Evolutionary conservation across 2,797 vertebrate genomes (phyloP), one percentile per base, ranked within the genome.

Genomic region (Sebastiscus tertius): DNA sequence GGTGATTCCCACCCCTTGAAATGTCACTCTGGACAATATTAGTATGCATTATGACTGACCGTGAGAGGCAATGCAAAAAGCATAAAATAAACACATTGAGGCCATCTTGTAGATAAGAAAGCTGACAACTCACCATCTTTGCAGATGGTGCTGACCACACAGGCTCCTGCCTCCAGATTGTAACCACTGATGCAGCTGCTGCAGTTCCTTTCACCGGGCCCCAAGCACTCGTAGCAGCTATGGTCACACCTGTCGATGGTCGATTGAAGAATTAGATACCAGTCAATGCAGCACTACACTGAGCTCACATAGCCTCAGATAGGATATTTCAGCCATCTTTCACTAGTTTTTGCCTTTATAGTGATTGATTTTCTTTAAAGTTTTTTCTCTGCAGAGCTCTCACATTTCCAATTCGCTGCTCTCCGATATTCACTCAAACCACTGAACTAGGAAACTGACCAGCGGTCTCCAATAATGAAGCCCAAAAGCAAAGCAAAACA

Each of bases 141-240:
- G 96, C 98, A 99, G 91, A 99, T 96, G 71, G 97, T 97, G 94
- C 98, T 98, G 93, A 98, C 92, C 72, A 98, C 94, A 83, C 99
- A 99, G 85, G 94, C 91, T 80, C 97, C 97, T 10, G 93, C 94
- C 93, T 99, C 98, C 88, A 99, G 94, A 90, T 98, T 97, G 88
- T 99, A 99, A 62, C 98, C 97, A 10, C 90, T 97, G 82, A 96
- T 95, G 84, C 99, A 99, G 92, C 95, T 97, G 4, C 97, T 99
- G 89, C 99, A 99, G 95, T 99, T 99, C 88, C 94, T 97, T 58
- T 98, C 98, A 58, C 98, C 97, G 0, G 97, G 96, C n/a, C 98
- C 98, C 83, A 86, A 95, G 88, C 99, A 99, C 6, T 97, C 96
- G 81, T 97, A 96, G 93, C 99, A 99, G 94, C 96, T 99, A 83